Conservation (phyloP, 2,888 invertebrate genomes). For the Coelinius sp. region DNA sequence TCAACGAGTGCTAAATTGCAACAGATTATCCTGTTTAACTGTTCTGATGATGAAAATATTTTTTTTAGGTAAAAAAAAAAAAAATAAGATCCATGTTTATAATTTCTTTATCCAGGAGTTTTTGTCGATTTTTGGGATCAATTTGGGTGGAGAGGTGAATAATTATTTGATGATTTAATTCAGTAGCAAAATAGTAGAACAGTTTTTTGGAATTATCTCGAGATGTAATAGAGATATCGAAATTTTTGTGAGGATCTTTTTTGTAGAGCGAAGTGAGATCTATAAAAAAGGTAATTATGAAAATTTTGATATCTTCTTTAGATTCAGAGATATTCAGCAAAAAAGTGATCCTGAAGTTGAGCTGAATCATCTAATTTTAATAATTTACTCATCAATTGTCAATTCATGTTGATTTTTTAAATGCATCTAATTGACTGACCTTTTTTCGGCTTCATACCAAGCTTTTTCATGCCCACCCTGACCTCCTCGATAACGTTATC, state of each 20-base stretch:
- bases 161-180: background rate
- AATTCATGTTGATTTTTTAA: background rate
- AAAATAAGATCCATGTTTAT: constrained; percentile 6
- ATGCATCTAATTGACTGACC: constrained; percentile 70
- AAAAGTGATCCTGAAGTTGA: no score
- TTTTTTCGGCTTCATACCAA: constrained; percentile 76
- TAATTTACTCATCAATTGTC: no score
- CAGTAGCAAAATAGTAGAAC: no score
- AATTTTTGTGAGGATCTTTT: no score
- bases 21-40: background rate
- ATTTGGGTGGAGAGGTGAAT: background rate
- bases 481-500: constrained; percentile 81
- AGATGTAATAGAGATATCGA: no score
- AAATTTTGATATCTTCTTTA: no score
- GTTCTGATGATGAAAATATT: background rate
- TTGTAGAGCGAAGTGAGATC: no score
- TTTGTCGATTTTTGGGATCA: background rate
- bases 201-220: no score
- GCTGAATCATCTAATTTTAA: no score
- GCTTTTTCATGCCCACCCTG: constrained; percentile 82
- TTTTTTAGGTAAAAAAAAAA: no score
- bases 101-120: constrained; percentile 19
- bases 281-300: no score
- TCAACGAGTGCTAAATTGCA: background rate
- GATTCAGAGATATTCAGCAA: no score